Conservation (phyloP, 2,888 invertebrate species). For the Polyommatus iphigenia region DNA sequence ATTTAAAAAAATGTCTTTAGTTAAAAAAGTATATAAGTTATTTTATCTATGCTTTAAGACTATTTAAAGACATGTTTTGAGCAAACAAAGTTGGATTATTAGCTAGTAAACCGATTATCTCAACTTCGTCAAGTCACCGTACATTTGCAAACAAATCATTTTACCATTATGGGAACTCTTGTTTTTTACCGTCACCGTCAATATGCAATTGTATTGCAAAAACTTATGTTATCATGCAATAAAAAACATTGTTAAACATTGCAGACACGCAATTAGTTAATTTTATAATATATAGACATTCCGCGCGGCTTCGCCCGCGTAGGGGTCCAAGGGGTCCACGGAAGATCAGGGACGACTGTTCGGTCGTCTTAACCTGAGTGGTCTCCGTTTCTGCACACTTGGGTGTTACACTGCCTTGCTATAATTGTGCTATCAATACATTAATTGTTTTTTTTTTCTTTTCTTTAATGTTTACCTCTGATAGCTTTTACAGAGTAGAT, state of each 20-base stretch:
- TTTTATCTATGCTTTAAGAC: background rate
- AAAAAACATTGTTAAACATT: background rate
- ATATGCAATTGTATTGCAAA: background rate
- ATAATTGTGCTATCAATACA: too few relatives aligned
- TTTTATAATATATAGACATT: background rate
- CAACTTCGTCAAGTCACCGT: constrained; percentile 6
- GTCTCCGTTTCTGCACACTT: too few relatives aligned
- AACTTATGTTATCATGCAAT: background rate
- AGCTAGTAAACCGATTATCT: constrained; percentile 1
- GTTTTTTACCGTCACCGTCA: constrained; percentile 3
- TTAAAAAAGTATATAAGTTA: background rate
- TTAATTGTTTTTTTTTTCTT: too few relatives aligned
- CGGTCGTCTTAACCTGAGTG: too few relatives aligned
- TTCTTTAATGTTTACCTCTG: too few relatives aligned
- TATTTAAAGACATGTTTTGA: background rate
- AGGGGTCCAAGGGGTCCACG: too few relatives aligned
- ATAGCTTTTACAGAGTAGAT: too few relatives aligned
- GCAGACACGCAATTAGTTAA: background rate
- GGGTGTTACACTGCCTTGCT: too few relatives aligned
- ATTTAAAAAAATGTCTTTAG: too few relatives aligned
- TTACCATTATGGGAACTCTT: background rate
- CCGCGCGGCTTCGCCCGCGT: too few relatives aligned
- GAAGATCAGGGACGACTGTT: too few relatives aligned
- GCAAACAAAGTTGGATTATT: background rate
- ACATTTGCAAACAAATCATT: constrained; percentile 14